Evolutionary conservation across 2,888 invertebrate genomes (phyloP).

Genomic region (Lasioglossum malachurum): DNA sequence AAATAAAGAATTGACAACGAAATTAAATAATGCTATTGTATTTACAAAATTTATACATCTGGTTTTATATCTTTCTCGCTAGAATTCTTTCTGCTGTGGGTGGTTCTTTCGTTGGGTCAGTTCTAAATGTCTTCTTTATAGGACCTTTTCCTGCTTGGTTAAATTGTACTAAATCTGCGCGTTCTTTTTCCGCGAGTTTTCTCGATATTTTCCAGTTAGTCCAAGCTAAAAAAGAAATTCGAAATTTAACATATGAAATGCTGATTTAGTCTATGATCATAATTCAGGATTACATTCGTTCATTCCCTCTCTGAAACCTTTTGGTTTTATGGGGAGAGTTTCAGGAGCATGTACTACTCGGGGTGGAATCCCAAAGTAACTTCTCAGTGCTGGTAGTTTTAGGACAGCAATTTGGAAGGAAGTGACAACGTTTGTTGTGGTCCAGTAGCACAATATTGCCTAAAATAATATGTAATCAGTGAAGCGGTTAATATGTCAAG

Average conservation of each 20-base stretch:
- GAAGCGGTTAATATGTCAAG: background rate
- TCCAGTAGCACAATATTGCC: slow-evolving; percentile 96
- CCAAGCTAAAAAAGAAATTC: slow-evolving; percentile 87
- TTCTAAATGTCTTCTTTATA: slow-evolving; percentile 93
- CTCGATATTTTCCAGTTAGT: slow-evolving; percentile 92
- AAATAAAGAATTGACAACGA: background rate
- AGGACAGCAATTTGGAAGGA: slow-evolving; percentile 92
- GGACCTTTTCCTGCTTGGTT: slow-evolving; percentile 94
- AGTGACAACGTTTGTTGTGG: slow-evolving; percentile 94
- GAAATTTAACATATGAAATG: background rate
- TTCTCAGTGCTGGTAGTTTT: slow-evolving; percentile 90
- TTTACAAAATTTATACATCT: slow-evolving; percentile 26
- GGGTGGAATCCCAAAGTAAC: slow-evolving; percentile 91
- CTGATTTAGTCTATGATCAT: background rate
- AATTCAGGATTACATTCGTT: slow-evolving; percentile 43
- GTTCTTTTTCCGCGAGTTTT: slow-evolving; percentile 91
- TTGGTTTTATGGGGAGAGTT: slow-evolving; percentile 64
- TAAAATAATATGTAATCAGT: slow-evolving; percentile 68
- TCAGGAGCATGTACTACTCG: slow-evolving; percentile 86
- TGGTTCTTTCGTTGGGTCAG: slow-evolving; percentile 90
- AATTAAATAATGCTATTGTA: slow-evolving; percentile 29
- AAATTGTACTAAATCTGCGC: slow-evolving; percentile 92
- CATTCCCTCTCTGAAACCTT: slow-evolving; percentile 76
- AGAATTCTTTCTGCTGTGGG: slow-evolving; percentile 81
- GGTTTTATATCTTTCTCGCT: slow-evolving; percentile 86